phyloP scores from a whole-genome alignment of 2,113 vertebrate genomes.

The Pionites leucogaster region DNA sequence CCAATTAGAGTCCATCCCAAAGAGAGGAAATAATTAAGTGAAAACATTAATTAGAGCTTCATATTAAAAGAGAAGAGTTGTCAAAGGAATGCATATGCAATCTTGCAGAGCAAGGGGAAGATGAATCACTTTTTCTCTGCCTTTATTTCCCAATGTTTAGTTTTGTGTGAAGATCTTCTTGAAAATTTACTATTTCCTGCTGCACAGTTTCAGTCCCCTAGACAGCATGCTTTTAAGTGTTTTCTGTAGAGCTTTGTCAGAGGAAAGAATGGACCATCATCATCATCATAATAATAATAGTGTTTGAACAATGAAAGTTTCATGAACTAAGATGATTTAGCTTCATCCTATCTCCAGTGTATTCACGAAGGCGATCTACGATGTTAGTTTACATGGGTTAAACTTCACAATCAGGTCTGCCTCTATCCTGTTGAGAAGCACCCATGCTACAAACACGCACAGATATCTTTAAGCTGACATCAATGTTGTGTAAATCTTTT shows the following conservation, averaged over 20 bases:
- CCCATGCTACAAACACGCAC: not conserved
- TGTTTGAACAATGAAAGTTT: not conserved
- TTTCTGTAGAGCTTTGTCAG: not conserved
- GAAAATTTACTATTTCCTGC: not conserved
- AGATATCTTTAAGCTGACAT: not conserved
- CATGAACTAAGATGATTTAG: not conserved
- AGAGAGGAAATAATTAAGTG: not conserved
- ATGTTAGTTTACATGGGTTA: not conserved
- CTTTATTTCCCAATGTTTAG: not conserved
- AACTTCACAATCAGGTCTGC: not conserved
- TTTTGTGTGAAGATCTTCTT: not conserved
- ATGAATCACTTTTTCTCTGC: not conserved
- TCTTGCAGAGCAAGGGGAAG: not conserved
- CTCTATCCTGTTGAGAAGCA: not conserved
- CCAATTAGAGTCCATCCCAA: not conserved
- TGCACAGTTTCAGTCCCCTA: not conserved
- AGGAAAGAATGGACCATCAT: not conserved
- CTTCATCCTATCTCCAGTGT: not conserved
- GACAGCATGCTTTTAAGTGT: not conserved
- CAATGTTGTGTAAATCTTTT: not conserved
- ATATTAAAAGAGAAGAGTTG: not conserved
- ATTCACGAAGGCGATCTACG: conserved; percentile 2
- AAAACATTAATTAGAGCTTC: not conserved
- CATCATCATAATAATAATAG: not conserved
- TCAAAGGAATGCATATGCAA: not conserved